Evolutionary conservation across 2,113 vertebrate species (phyloP), one percentile per base, ranked within the genome.

Genomic region (Gobiocypris rarus): DNA sequence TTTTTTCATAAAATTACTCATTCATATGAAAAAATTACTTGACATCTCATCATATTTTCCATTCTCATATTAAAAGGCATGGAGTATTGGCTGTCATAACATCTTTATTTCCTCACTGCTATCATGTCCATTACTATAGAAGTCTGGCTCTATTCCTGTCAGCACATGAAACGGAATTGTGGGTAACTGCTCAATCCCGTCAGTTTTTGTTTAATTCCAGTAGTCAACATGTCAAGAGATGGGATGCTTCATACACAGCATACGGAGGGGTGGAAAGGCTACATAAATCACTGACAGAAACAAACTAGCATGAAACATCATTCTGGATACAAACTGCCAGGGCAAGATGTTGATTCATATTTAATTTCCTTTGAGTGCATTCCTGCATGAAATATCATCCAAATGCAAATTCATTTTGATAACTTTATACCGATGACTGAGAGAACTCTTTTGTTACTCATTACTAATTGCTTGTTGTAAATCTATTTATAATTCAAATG

Each of bases 201-300:
- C 22, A 38, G 48, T 50, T 83, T 86, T 82, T 85, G 83, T 67
- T 19, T 85, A 85, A 83, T 85, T 88, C 59, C 75, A 83, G 63
- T 69, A 82, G 87, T 85, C 79, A 75, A 74, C 82, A 82, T 54
- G 48, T 82, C 48, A 69, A 77, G 54, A 76, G 56, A 58, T 45
- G 74, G 74, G 59, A 86, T 5, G 63, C 50, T 82, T 56, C 61
- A 14, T 70, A 19, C 73, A 26, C 41, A 28, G 38, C 63, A 31
- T 26, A 41, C 54, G 3, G 45, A 24, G n/a, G 43, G 31, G 31
- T 22, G 75, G 45, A 48, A 45, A 7, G 59, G 73, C 19, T 38
- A 78, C 48, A 52, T 54, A 77, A 59, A 84, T 81, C 83, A 77
- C 78, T 61, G 41, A 82, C 70, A 76, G 61, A 84, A 84, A 81